A percentile compares a stretch with the other conserved stretches of the same genome.
These are phyloP conservation scores for Galleria mellonella DNA, from an alignment of 1,140 invertebrate genomes.

Conservation along the genomic window DNA sequence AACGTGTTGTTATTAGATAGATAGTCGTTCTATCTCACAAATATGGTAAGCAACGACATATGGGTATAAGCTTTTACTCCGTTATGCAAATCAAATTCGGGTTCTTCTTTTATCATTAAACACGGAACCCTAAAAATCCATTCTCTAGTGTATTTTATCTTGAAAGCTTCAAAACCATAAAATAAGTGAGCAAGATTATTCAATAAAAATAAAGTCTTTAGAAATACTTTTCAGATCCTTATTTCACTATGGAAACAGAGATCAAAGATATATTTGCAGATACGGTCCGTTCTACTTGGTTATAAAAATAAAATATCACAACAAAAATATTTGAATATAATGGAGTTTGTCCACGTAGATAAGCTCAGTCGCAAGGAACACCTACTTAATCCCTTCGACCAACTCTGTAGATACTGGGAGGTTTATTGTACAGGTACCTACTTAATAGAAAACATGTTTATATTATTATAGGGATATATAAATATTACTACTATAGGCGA, in stretches of 20 bases:
- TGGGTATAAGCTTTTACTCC: too few relatives aligned
- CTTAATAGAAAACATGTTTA: background rate
- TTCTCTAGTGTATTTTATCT: too few relatives aligned
- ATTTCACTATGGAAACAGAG: slow-evolving; percentile 18
- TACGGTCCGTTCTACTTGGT: slow-evolving; percentile 13
- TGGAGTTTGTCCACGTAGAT: slow-evolving; percentile 39
- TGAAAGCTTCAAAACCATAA: too few relatives aligned
- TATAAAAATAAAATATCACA: slow-evolving; percentile 62
- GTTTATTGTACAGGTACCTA: slow-evolving; percentile 31
- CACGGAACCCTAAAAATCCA: too few relatives aligned
- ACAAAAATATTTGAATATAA: slow-evolving; percentile 65
- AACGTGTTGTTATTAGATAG: too few relatives aligned
- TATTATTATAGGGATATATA: too few relatives aligned
- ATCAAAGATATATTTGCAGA: slow-evolving; percentile 41
- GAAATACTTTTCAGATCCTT: too few relatives aligned
- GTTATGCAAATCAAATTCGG: too few relatives aligned
- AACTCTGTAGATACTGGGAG: slow-evolving; percentile 46
- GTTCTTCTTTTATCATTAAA: too few relatives aligned
- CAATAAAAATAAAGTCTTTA: slow-evolving; percentile 14
- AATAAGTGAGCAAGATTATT: background rate
- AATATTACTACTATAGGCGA: too few relatives aligned
- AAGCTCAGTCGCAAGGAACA: slow-evolving; percentile 25
- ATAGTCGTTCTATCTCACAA: too few relatives aligned
- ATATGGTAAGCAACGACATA: too few relatives aligned
- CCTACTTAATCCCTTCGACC: slow-evolving; percentile 30